Conservation (phyloP, 2,797 vertebrate genomes). For the Leptodactylus fallax region DNA sequence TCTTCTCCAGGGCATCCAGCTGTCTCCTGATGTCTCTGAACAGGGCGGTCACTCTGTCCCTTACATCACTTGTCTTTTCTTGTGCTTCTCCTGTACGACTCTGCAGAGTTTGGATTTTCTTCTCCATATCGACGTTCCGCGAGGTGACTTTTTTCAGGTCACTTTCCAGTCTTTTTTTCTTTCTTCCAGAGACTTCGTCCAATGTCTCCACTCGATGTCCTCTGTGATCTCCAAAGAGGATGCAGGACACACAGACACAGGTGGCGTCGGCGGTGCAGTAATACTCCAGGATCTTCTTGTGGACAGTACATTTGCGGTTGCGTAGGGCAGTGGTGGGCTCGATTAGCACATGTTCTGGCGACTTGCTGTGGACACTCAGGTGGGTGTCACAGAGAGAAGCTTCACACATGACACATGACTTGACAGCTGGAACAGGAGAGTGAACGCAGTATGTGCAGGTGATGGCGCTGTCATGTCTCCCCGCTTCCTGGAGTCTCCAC, state of each 20-base stretch:
- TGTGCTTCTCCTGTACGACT: background rate
- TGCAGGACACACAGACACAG: constrained; percentile 74
- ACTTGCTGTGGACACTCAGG: constrained; percentile 74
- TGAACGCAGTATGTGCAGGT: constrained; percentile 72
- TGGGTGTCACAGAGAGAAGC: constrained; percentile 75
- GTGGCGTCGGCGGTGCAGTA: constrained; percentile 74
- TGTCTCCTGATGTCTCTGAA: constrained; percentile 40
- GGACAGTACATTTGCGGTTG: constrained; percentile 68
- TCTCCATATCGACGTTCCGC: background rate
- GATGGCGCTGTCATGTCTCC: constrained; percentile 10
- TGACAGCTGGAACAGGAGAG: constrained; percentile 65
- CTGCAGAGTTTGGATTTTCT: background rate
- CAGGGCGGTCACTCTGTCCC: constrained; percentile 20
- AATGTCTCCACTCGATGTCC: constrained; percentile 76
- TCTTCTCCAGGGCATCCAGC: constrained; percentile 37
- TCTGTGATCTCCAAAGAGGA: constrained; percentile 73
- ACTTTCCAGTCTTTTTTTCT: constrained; percentile 71
- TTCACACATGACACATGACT: constrained; percentile 78
- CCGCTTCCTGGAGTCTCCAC: background rate
- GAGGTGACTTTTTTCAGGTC: constrained; percentile 70
- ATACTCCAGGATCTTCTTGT: constrained; percentile 73
- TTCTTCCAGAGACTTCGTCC: constrained; percentile 74
- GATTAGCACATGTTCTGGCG: constrained; percentile 69
- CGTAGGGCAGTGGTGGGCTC: constrained; percentile 63
- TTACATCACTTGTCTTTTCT: background rate